Evolutionary conservation across 2,797 vertebrate species (phyloP).

Genomic region (Tinamus major): DNA sequence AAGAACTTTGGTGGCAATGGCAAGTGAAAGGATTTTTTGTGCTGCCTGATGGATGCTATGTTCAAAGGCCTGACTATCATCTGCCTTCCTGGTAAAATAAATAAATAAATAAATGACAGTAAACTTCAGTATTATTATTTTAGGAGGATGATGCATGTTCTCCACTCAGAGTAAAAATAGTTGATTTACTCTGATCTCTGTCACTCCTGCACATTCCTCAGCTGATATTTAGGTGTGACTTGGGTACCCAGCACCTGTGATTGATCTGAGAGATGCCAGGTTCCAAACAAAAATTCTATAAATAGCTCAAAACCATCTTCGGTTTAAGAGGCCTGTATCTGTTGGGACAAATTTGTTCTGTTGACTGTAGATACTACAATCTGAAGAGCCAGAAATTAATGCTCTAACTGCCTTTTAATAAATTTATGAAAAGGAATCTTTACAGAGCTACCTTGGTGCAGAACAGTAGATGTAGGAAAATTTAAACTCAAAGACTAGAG

Average conservation of each 20-base stretch:
- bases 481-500: not conserved
- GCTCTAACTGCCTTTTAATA: not conserved
- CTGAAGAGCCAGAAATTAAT: not conserved
- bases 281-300: not conserved
- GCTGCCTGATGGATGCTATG: not conserved
- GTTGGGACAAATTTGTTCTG: not conserved
- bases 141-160: not conserved
- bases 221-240: not conserved
- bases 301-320: not conserved
- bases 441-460: not conserved
- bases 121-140: not conserved
- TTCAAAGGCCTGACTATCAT: not conserved
- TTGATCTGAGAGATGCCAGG: not conserved
- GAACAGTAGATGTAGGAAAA: not conserved
- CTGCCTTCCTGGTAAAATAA: not conserved
- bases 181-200: not conserved
- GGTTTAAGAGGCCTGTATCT: not conserved
- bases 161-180: not conserved
- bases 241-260: not conserved
- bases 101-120: not conserved
- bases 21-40: not conserved
- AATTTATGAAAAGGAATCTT: not conserved
- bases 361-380: not conserved
- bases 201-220: not conserved
- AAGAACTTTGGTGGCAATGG: not conserved